A percentile compares a stretch with the other conserved stretches of the same genome.
These are phyloP conservation scores for Alauda arvensis DNA, from an alignment of 2,797 vertebrate genomes.

Conservation along the genomic window DNA sequence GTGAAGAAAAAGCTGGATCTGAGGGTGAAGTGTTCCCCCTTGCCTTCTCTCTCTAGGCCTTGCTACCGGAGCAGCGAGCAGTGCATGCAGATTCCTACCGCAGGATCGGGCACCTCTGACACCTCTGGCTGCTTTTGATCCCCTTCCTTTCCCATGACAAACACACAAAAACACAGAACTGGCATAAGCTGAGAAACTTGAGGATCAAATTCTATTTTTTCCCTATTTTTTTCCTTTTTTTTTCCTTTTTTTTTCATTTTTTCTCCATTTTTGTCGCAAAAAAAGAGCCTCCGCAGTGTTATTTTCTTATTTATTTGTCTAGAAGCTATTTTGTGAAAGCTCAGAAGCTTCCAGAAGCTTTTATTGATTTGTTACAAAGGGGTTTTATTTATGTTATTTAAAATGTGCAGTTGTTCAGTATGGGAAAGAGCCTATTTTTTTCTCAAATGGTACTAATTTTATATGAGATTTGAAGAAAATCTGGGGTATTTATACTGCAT, in stretches of 20 bases:
- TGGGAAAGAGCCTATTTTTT: constrained; percentile 71
- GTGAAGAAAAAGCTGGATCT: not conserved
- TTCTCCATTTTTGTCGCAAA: too few species aligned
- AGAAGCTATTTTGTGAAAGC: constrained; percentile 49
- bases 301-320: constrained; percentile 67
- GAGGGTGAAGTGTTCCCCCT: constrained; percentile 86
- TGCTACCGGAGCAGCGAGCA: constrained; percentile 85
- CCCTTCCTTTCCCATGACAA: constrained; percentile 63
- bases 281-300: constrained; percentile 4
- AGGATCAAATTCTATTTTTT: constrained; percentile 12
- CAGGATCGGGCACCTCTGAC: constrained; percentile 91
- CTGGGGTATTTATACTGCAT: constrained; percentile 72
- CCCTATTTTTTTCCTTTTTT: too few species aligned
- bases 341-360: constrained; percentile 13
- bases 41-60: constrained; percentile 88
- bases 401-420: constrained; percentile 40
- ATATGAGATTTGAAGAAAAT: constrained; percentile 67
- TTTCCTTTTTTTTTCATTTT: too few species aligned
- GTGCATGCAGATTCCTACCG: constrained; percentile 89
- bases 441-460: constrained; percentile 73
- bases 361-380: constrained; percentile 33
- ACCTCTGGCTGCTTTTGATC: constrained; percentile 64
- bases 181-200: constrained; percentile 58
- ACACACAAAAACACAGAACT: constrained; percentile 46
- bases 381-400: constrained; percentile 73